Percentiles rank a stretch among this genome's conserved stretches.
These are phyloP conservation scores for Schlechtendalia chinensis DNA, from an alignment of 1,140 invertebrate species.

Conservation along the genomic window DNA sequence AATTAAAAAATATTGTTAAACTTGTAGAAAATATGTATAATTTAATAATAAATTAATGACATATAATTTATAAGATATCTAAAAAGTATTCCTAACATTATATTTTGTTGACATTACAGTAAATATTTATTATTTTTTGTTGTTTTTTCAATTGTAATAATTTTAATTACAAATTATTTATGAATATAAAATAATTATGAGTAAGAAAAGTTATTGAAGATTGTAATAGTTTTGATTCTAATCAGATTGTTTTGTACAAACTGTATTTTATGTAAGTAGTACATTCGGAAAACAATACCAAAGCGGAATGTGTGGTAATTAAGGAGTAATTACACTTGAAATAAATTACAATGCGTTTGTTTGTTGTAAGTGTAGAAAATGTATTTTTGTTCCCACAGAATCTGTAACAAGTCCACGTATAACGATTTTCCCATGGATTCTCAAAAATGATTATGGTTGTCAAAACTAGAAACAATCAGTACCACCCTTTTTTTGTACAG, in stretches of 20 bases:
- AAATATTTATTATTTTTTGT: neutral
- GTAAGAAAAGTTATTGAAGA: neutral
- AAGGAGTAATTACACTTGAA: conserved; percentile 12
- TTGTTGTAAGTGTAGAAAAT: conserved; percentile 11
- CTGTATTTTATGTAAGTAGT: conserved; percentile 20
- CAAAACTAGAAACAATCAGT: conserved; percentile 23
- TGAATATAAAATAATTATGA: neutral
- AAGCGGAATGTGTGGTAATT: neutral
- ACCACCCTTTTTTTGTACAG: neutral
- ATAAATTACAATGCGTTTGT: conserved; percentile 25
- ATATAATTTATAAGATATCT: no score
- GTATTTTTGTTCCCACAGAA: conserved; percentile 36
- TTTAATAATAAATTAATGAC: no score
- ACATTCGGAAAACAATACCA: conserved; percentile 11
- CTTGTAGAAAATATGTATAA: no score
- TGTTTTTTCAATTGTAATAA: no score
- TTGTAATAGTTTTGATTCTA: neutral
- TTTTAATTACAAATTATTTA: no score
- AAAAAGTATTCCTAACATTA: no score
- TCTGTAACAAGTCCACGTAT: conserved; percentile 21
- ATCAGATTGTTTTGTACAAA: conserved; percentile 8
- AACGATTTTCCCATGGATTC: conserved; percentile 28
- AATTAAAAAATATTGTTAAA: no score
- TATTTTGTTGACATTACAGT: neutral
- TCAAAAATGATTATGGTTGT: conserved; percentile 7